Conservation (phyloP, 2,113 vertebrate genomes). For the Ctenomys sociabilis region DNA sequence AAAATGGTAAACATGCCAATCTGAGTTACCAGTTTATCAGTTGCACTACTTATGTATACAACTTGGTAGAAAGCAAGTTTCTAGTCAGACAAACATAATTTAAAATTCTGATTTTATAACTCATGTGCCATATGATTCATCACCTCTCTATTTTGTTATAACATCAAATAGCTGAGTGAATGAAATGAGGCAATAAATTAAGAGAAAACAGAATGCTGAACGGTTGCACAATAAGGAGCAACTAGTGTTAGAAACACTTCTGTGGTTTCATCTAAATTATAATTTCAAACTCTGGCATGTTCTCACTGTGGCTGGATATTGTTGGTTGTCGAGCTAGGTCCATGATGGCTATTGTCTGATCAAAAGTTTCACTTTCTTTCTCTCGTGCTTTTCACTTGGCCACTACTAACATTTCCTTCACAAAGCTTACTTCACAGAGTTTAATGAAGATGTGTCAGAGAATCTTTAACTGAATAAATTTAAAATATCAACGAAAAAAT, state of each 20-base stretch:
- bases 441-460: conserved; percentile 3
- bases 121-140: not conserved
- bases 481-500: not conserved
- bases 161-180: not conserved
- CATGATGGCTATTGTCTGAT: not conserved
- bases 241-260: not conserved
- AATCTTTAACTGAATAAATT: not conserved
- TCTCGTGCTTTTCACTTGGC: not conserved
- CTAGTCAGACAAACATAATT: not conserved
- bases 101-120: no score
- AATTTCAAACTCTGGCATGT: not conserved
- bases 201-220: not conserved
- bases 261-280: not conserved
- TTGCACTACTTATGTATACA: not conserved
- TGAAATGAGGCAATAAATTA: not conserved
- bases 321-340: not conserved
- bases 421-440: not conserved
- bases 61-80: not conserved
- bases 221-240: not conserved
- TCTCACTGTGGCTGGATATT: not conserved
- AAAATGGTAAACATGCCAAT: not conserved
- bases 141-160: not conserved
- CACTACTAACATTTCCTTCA: not conserved
- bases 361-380: not conserved
- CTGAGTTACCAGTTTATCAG: not conserved